Percentiles rank a stretch among this genome's conserved stretches.
Evolutionary conservation across 64 coral and sea anemone species (phyloP).

Genomic region (Exaiptasia diaphana): DNA sequence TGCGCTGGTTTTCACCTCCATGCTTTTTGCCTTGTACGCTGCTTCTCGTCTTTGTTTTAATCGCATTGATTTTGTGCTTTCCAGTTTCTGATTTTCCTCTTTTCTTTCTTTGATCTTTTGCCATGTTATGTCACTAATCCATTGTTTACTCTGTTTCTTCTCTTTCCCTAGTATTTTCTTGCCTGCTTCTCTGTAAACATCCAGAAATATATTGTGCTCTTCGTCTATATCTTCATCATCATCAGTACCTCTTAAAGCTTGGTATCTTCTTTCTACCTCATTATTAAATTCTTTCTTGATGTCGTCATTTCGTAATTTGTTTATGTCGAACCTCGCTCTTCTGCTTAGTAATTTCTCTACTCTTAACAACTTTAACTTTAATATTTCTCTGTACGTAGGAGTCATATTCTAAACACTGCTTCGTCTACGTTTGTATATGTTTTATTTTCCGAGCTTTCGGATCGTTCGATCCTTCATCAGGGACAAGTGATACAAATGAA

Average conservation of each 20-base stretch:
- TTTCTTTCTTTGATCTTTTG: background rate
- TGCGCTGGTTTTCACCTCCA: background rate
- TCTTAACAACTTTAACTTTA: background rate
- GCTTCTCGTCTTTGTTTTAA: too few relatives aligned
- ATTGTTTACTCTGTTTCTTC: slow-evolving; percentile 19
- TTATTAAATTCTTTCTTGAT: slow-evolving; percentile 9
- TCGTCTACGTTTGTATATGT: too few relatives aligned
- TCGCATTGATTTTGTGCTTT: background rate
- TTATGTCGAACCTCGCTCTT: slow-evolving; percentile 4
- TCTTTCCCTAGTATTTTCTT: background rate
- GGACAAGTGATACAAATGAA: too few relatives aligned
- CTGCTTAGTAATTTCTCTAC: background rate
- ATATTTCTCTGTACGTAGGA: too few relatives aligned
- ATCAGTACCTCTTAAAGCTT: background rate
- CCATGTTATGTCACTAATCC: background rate
- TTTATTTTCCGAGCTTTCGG: too few relatives aligned
- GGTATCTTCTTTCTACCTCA: background rate
- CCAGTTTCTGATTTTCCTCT: background rate
- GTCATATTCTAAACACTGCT: too few relatives aligned
- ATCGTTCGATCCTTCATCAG: too few relatives aligned
- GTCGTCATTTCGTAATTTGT: slow-evolving; percentile 14
- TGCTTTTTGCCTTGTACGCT: too few relatives aligned
- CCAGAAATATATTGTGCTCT: background rate
- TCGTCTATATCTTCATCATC: background rate
- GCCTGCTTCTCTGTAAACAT: slow-evolving; percentile 1